Conservation (phyloP, 2,797 vertebrate genomes). For the Falco naumanni region DNA sequence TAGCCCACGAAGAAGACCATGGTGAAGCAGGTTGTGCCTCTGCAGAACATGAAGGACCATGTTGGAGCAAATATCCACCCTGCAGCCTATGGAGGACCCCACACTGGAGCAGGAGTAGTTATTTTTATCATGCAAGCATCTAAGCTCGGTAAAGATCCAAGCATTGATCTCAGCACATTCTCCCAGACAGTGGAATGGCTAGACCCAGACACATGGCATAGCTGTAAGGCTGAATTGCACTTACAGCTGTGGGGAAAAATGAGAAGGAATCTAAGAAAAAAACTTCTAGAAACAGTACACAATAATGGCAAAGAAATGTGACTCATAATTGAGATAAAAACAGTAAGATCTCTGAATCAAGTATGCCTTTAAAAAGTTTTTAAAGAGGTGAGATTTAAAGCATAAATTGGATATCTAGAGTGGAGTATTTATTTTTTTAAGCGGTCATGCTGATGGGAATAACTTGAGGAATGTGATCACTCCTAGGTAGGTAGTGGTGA, state of each 20-base stretch:
- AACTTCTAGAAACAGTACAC: not conserved
- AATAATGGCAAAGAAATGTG: not conserved
- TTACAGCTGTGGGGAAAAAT: not conserved
- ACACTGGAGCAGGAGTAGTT: not conserved
- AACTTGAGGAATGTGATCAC: not conserved
- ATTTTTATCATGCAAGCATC: not conserved
- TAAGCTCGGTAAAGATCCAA: not conserved
- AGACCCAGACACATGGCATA: not conserved
- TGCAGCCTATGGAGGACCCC: not conserved
- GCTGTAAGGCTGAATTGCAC: not conserved
- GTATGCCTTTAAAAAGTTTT: not conserved
- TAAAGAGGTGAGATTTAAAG: not conserved
- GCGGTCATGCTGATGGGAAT: not conserved
- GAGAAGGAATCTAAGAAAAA: not conserved
- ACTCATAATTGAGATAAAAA: not conserved
- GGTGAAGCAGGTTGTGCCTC: not conserved
- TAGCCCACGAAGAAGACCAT: not conserved
- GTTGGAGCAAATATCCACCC: fast-evolving
- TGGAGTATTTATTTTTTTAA: not conserved
- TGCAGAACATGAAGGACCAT: not conserved
- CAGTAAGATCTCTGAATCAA: not conserved
- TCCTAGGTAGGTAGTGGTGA: not conserved
- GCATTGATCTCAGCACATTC: fast-evolving
- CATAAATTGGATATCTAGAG: not conserved
- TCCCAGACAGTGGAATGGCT: not conserved